Evolutionary conservation across 2,797 vertebrate species (phyloP).

Genomic region (Xenops minutus): DNA sequence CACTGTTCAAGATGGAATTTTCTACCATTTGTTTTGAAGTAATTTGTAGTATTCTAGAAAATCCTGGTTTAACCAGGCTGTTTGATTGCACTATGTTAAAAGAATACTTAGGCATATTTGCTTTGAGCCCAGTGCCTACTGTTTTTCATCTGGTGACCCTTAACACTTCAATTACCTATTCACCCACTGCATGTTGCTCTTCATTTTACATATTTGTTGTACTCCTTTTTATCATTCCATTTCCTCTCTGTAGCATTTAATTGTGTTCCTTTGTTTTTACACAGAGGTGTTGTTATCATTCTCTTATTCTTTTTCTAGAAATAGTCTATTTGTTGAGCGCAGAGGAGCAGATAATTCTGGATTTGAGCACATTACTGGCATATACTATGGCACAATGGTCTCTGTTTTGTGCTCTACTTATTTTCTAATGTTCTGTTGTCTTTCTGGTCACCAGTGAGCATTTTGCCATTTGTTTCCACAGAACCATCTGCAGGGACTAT

Average conservation of each 20-base stretch:
- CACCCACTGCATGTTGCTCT: not conserved
- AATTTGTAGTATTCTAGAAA: not conserved
- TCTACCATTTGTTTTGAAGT: not conserved
- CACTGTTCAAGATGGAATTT: not conserved
- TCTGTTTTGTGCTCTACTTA: not conserved
- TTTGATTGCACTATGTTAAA: not conserved
- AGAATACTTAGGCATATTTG: not conserved
- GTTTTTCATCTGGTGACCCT: not conserved
- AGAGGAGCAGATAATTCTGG: not conserved
- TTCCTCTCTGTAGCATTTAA: not conserved
- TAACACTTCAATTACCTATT: not conserved
- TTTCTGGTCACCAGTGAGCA: not conserved
- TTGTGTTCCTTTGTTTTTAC: not conserved
- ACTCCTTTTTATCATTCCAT: not conserved
- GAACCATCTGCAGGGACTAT: not conserved
- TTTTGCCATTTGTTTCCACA: not conserved
- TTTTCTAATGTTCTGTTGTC: not conserved
- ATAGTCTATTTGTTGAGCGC: not conserved
- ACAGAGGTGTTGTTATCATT: accelerated
- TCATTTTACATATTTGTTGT: not conserved
- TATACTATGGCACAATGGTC: not conserved
- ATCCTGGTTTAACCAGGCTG: not conserved
- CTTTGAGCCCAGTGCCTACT: not conserved
- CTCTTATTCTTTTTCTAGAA: not conserved
- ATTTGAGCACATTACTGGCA: not conserved